These are phyloP conservation scores for Pocillopora verrucosa DNA, from an alignment of 64 coral and sea anemone genomes.

Conservation along the genomic window DNA sequence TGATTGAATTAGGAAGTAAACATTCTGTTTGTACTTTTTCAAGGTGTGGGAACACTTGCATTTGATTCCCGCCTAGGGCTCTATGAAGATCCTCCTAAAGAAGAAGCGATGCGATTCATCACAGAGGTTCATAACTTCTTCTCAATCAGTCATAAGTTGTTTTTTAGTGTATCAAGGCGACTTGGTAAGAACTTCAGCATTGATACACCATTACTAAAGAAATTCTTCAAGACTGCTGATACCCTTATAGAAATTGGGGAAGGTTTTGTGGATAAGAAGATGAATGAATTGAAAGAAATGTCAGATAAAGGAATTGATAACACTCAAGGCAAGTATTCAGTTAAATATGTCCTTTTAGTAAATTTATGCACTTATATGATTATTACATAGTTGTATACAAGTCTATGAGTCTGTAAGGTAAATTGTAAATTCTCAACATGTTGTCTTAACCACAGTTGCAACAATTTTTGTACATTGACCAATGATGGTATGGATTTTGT, in stretches of 20 bases:
- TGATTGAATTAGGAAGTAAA: too few species aligned
- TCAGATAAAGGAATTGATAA: not conserved
- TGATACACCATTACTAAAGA: slow-evolving; percentile 42
- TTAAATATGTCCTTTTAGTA: not conserved
- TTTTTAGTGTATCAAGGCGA: not conserved
- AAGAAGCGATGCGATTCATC: slow-evolving; percentile 32
- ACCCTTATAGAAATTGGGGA: slow-evolving; percentile 19
- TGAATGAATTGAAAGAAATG: slow-evolving; percentile 39
- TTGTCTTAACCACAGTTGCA: too few species aligned
- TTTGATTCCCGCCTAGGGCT: slow-evolving; percentile 57
- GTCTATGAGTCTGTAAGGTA: too few species aligned
- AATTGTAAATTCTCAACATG: too few species aligned
- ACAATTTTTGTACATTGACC: too few species aligned
- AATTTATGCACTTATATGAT: not conserved
- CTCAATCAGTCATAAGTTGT: not conserved
- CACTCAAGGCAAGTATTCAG: not conserved
- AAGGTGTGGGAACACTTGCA: slow-evolving; percentile 41
- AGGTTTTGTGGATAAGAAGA: slow-evolving; percentile 39
- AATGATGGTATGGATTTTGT: too few species aligned
- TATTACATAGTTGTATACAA: not conserved
- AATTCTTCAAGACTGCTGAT: slow-evolving; percentile 12
- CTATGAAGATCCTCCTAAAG: slow-evolving; percentile 37
- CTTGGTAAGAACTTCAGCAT: not conserved
- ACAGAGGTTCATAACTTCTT: slow-evolving; percentile 6
- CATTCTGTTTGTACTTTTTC: not conserved